Conservation (phyloP, 2,888 invertebrate genomes). For the Artemia sinica region DNA sequence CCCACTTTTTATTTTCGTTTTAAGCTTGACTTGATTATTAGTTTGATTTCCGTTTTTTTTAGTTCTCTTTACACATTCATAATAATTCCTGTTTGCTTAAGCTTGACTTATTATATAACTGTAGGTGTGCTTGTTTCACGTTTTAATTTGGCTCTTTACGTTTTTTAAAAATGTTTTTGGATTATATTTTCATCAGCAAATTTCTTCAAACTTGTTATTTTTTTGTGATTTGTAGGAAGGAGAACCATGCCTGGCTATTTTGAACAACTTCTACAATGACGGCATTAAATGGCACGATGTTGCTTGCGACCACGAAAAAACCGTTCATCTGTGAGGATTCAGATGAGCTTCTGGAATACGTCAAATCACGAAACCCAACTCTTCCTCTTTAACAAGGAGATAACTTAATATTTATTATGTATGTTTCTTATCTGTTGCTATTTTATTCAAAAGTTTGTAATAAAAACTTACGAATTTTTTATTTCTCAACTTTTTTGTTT, state of each 20-base stretch:
- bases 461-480: no score
- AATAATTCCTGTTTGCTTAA: neutral
- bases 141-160: neutral
- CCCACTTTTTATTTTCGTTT: no score
- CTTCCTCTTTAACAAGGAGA: conserved; percentile 18
- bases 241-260: conserved; percentile 66
- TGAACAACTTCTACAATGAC: conserved; percentile 83
- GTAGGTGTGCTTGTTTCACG: no score
- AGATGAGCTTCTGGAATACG: conserved; percentile 67
- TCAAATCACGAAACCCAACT: conserved; percentile 57
- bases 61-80: neutral
- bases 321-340: conserved; percentile 79
- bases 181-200: neutral
- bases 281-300: conserved; percentile 88
- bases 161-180: conserved; percentile 3
- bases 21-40: no score
- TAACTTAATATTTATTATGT: no score
- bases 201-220: conserved; percentile 20
- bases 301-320: conserved; percentile 76
- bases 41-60: neutral
- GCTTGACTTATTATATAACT: no score
- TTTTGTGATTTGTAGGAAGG: conserved; percentile 71
- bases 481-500: no score
- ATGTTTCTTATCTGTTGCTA: no score
- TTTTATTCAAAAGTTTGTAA: no score